Evolutionary conservation across 2,888 invertebrate species (phyloP).

Genomic region (Andrena bucephala): DNA sequence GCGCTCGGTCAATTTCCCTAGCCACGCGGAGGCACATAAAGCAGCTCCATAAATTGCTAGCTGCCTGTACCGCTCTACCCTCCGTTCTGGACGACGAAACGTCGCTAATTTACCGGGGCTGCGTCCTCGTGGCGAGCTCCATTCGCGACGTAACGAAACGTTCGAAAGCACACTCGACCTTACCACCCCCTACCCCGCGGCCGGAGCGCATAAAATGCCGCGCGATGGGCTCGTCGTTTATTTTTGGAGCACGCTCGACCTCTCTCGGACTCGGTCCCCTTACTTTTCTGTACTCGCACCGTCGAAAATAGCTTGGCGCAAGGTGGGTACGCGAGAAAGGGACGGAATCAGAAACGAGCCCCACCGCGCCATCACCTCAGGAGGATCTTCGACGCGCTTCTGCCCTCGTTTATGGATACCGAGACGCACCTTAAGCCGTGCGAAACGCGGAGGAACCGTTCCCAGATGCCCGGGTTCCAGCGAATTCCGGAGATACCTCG

Average conservation of each 20-base stretch:
- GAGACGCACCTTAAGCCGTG: constrained; percentile 20
- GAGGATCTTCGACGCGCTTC: constrained; percentile 27
- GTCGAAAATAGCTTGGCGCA: constrained; percentile 71
- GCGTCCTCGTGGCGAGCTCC: constrained; percentile 16
- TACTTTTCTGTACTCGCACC: constrained; percentile 70
- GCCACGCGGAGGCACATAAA: neutral
- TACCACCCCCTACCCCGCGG: constrained; percentile 48
- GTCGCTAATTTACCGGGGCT: constrained; percentile 29
- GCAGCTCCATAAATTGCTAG: constrained; percentile 16
- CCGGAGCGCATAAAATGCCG: constrained; percentile 56
- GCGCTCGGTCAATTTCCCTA: neutral
- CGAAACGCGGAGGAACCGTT: neutral
- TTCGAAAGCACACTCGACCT: constrained; percentile 62
- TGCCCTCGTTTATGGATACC: constrained; percentile 38
- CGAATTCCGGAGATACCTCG: too few relatives aligned
- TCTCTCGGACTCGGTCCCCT: constrained; percentile 71
- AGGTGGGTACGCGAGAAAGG: constrained; percentile 65
- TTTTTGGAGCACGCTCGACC: constrained; percentile 71
- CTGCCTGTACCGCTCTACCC: neutral
- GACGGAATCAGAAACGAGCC: constrained; percentile 59
- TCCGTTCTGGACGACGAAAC: neutral
- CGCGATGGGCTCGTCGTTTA: constrained; percentile 73
- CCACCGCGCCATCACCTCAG: constrained; percentile 26
- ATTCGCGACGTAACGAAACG: constrained; percentile 29
- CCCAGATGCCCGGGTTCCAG: neutral